Evolutionary conservation across 2,888 invertebrate genomes (phyloP).

Genomic region (Hemicrepidius hirtus): DNA sequence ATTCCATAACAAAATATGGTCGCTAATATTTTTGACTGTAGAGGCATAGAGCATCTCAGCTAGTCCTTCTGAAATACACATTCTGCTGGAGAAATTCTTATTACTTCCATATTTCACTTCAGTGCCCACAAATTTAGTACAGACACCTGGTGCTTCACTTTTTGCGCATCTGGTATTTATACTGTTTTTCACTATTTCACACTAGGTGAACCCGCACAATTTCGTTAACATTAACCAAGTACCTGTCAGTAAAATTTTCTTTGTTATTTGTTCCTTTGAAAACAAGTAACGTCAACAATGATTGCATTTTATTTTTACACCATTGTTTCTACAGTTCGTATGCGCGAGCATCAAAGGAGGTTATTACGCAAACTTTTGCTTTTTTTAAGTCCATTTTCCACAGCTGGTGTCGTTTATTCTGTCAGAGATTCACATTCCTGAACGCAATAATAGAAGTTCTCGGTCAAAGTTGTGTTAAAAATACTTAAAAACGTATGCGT

Average conservation of each 20-base stretch:
- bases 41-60: not conserved
- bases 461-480: conserved; percentile 14
- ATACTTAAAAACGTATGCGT: not conserved
- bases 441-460: conserved; percentile 10
- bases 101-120: not conserved
- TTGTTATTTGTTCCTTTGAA: conserved; percentile 3
- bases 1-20: not conserved
- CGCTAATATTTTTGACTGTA: not conserved
- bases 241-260: conserved; percentile 9
- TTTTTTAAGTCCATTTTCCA: conserved; percentile 9
- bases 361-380: conserved; percentile 8
- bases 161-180: conserved; percentile 1
- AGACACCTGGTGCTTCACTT: conserved; percentile 17
- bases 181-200: not conserved
- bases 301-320: not conserved
- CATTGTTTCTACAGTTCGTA: not conserved
- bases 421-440: conserved; percentile 17
- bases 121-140: conserved; percentile 7
- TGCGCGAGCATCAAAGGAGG: not conserved
- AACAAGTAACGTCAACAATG: not conserved
- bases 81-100: not conserved
- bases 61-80: conserved; percentile 2
- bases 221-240: conserved; percentile 24
- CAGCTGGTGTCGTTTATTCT: conserved; percentile 7
- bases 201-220: not conserved